These are phyloP conservation scores for Empis stercorea DNA, from an alignment of 2,888 invertebrate genomes.

Conservation along the genomic window DNA sequence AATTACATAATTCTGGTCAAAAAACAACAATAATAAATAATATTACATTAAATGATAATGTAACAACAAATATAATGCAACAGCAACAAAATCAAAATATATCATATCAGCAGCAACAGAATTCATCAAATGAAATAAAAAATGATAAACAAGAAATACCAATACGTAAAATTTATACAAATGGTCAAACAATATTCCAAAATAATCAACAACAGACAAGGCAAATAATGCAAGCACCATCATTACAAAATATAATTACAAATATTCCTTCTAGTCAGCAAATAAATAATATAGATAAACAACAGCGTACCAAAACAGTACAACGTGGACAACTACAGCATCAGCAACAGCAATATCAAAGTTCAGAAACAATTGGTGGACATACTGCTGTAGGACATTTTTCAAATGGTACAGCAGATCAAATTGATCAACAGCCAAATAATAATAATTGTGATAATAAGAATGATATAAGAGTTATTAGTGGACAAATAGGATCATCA, in stretches of 20 bases:
- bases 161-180: no score
- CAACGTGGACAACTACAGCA: conserved; percentile 4
- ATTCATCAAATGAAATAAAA: no score
- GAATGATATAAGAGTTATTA: conserved; percentile 9
- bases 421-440: conserved; percentile 16
- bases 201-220: conserved; percentile 6
- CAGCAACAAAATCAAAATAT: no score
- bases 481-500: conserved; percentile 4
- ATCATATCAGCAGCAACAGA: no score
- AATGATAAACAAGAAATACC: no score
- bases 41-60: no score
- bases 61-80: no score
- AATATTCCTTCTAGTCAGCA: conserved; percentile 14
- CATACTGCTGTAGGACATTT: conserved; percentile 22
- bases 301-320: conserved; percentile 3
- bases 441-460: conserved; percentile 15
- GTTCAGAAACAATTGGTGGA: conserved; percentile 17
- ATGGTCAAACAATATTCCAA: not conserved
- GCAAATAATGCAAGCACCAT: conserved; percentile 6
- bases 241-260: conserved; percentile 3
- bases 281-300: conserved; percentile 3
- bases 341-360: conserved; percentile 13
- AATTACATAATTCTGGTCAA: no score
- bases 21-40: no score
- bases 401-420: conserved; percentile 22